Evolutionary conservation across 2,113 vertebrate genomes (phyloP).

Genomic region (Phainopepla nitens): DNA sequence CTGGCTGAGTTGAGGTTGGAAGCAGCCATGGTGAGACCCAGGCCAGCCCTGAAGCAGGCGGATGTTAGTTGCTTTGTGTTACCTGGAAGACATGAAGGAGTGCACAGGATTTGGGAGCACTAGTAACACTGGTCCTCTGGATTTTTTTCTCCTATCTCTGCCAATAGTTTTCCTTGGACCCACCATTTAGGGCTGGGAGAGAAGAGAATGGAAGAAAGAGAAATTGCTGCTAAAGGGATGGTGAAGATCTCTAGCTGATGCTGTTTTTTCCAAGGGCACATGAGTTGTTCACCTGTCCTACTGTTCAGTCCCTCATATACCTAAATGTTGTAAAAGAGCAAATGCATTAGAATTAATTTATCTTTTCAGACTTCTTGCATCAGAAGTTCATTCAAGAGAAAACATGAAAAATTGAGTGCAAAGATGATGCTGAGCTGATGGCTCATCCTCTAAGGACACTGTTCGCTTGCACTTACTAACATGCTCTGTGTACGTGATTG

Average conservation of each 20-base stretch:
- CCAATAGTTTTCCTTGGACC: neutral
- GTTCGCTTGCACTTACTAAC: neutral
- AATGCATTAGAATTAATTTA: neutral
- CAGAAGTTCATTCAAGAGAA: neutral
- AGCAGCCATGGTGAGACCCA: neutral
- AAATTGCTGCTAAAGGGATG: neutral
- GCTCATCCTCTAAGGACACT: neutral
- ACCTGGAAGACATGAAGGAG: neutral
- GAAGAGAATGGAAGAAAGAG: neutral
- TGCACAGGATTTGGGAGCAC: neutral
- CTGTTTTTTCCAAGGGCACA: neutral
- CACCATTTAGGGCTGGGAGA: neutral
- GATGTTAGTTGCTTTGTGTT: neutral
- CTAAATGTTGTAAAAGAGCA: neutral
- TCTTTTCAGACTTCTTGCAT: neutral
- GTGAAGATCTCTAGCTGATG: neutral
- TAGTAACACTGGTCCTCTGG: neutral
- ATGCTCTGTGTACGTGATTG: neutral
- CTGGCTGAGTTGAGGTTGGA: neutral
- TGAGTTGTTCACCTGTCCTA: neutral
- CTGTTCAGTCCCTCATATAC: fast-evolving
- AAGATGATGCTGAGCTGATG: neutral
- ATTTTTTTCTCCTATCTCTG: neutral
- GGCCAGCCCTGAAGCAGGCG: neutral
- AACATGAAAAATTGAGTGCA: neutral